phyloP scores from a whole-genome alignment of 37 sponge, comb jelly and placozoan genomes.

The Spongilla lacustris region DNA sequence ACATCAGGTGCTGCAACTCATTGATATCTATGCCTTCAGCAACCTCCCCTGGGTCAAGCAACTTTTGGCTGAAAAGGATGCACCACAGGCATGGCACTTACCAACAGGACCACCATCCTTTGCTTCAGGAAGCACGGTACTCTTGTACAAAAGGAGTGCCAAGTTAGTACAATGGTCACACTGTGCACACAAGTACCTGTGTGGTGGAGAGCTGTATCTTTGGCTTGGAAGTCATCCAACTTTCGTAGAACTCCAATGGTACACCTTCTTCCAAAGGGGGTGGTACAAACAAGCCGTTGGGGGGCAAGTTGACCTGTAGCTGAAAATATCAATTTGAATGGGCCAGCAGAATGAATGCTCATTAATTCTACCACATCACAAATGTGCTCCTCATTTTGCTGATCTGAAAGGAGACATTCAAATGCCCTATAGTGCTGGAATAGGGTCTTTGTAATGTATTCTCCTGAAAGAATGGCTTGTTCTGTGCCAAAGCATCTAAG shows the following conservation, averaged over 20 bases:
- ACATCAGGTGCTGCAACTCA: slow-evolving; percentile 43
- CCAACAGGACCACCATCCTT: background rate
- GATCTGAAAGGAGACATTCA: slow-evolving; percentile 49
- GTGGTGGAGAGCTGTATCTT: no score
- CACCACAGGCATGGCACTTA: background rate
- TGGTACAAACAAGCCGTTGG: slow-evolving; percentile 14
- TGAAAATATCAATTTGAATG: background rate
- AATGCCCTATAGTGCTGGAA: slow-evolving; percentile 74
- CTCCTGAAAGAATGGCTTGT: slow-evolving; percentile 2
- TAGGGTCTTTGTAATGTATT: slow-evolving; percentile 32
- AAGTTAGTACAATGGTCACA: background rate
- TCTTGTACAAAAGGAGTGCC: background rate
- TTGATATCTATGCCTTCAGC: background rate
- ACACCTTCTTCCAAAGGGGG: slow-evolving; percentile 62
- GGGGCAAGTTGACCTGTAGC: slow-evolving; percentile 19
- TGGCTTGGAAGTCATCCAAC: slow-evolving; percentile 33
- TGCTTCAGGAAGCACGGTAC: background rate
- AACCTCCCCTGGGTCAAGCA: background rate
- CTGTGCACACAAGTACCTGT: background rate
- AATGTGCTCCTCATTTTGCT: slow-evolving; percentile 38
- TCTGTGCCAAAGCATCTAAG: slow-evolving; percentile 44
- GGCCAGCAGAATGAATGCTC: background rate
- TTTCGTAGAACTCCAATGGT: slow-evolving; percentile 39
- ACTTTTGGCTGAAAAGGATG: background rate
- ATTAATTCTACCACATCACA: background rate